Evolutionary conservation across 2,888 invertebrate species (phyloP), one percentile per base, ranked within the genome.

Genomic region (Deilephila elpenor): DNA sequence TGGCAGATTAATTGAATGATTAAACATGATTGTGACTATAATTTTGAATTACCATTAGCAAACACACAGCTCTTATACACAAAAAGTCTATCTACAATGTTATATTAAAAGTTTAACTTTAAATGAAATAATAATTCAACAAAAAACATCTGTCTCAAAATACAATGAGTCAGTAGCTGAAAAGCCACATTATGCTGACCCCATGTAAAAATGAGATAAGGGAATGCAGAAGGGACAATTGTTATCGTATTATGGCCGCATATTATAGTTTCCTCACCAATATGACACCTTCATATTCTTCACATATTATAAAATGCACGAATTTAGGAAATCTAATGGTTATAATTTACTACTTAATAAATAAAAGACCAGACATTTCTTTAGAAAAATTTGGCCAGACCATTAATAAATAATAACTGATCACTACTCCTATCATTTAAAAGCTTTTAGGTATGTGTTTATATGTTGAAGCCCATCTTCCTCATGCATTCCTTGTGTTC

Each of bases 401-500:
- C 1, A 44, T 44, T 11, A 44, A 56, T 56, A 67, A 67, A 67
- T 67, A 67, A 44, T 20, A 44, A 67, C 17, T 20, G 44, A 64
- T n/a, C 29, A 60, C 29, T 20, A 20, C 51, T 51, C 25, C 51
- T 67, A 14, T 3, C 51, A 67, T 29, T 17, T 14, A 51, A 25
- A 67, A 67, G n/a, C 56, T n/a, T 56, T 56, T n/a, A n/a, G 17
- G 11, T 25, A 4, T 25, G 2, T 59, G 44, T 83, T 96, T 96
- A 99, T 81, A 99, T 97, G 80, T 99, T 98, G 92, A 99, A 99
- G 70, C 99, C 99, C 95, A 98, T 95, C 81, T 97, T 97, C 80
- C 98, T 96, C 99, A 99, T 99, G 91, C 99, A 99, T 78, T 97
- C 96, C 92, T 98, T 98, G 90, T 99, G 99, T 17, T 98, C 99